Conservation (phyloP, 2,797 vertebrate species). For the Pseudomugil gertrudae region DNA sequence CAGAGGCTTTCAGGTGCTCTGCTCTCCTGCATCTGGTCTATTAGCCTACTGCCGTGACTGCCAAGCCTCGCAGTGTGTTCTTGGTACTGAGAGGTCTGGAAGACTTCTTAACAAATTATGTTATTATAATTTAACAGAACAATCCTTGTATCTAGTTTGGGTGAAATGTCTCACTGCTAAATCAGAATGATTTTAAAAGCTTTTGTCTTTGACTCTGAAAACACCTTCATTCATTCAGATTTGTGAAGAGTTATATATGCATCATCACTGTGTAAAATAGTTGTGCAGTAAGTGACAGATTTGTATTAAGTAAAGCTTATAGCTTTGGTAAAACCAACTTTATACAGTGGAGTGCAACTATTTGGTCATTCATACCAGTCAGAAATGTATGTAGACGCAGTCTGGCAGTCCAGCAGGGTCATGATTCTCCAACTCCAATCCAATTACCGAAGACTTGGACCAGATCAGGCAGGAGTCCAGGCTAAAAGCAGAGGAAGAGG, state of each 20-base stretch:
- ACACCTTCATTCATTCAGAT: too few species aligned
- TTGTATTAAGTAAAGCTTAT: not conserved
- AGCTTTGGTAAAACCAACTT: not conserved
- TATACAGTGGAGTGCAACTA: not conserved
- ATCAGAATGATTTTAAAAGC: conserved; percentile 54
- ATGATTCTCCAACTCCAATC: conserved; percentile 65
- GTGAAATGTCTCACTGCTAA: conserved; percentile 44
- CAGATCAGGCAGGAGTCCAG: conserved; percentile 52
- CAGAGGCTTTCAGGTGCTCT: conserved; percentile 13
- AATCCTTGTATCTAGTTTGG: conserved; percentile 28
- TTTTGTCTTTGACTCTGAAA: conserved; percentile 48
- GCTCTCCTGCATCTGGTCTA: conserved; percentile 18
- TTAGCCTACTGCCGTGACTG: conserved; percentile 21
- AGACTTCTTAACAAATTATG: conserved; percentile 26
- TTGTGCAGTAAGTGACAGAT: not conserved
- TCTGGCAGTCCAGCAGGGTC: conserved; percentile 45
- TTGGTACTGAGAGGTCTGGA: conserved; percentile 1
- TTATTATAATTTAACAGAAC: conserved; percentile 26
- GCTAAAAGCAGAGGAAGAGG: conserved; percentile 72
- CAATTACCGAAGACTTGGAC: conserved; percentile 57
- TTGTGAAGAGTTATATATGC: too few species aligned
- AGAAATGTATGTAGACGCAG: conserved; percentile 12
- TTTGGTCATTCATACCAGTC: conserved; percentile 24
- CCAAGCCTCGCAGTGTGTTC: conserved; percentile 18
- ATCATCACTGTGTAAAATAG: not conserved